Evolutionary conservation across 2,113 vertebrate genomes (phyloP), one percentile per base, ranked within the genome.

Genomic region (Orycteropus afer): DNA sequence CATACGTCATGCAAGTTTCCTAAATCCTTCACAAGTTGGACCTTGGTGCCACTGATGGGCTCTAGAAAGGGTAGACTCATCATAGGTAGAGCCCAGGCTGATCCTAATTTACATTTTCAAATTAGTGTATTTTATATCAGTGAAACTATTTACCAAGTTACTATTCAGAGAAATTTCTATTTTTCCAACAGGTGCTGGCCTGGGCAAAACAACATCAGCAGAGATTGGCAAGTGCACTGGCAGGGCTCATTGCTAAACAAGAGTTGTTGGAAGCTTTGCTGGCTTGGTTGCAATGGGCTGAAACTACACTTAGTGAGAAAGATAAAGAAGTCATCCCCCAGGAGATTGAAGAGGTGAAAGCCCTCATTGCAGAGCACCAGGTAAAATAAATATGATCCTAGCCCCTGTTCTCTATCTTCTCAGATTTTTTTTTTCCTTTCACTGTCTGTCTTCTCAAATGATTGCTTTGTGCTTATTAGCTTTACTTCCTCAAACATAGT

Each of bases 161-260:
- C n/a, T n/a, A 47, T 55, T 79, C 17, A 63, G 57, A 55, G 15
- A 69, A 34, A 2, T 93, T 67, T 88, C 92, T 97, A 12, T 97
- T 69, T 97, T 51, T 94, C 74, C 49, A 15, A 40, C 96, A 99
- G 99, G 99, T 99, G 25, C 98, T 99, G 95, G 99, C 99, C 6
- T 99, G 99, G 99, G 99, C 99, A 9, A 99, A 99, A 95, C 99
- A 99, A 94, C 99, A 99, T 98, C 99, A 99, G 57, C 99, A 99
- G 98, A 98, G 99, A 83, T 96, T 99, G 95, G 98, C 98, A n/a
- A 97, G 98, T 32, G 99, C 99, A 18, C 98, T 99, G 96, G 98
- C 98, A 18, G 99, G 99, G 67, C 98, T 99, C 95, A 98, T 99
- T 67, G 98, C 99, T 91, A 99, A 99, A 90, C 99, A 99, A 96